Conservation (phyloP, 1,140 invertebrate genomes). For the Zaprionus gabonicus region DNA sequence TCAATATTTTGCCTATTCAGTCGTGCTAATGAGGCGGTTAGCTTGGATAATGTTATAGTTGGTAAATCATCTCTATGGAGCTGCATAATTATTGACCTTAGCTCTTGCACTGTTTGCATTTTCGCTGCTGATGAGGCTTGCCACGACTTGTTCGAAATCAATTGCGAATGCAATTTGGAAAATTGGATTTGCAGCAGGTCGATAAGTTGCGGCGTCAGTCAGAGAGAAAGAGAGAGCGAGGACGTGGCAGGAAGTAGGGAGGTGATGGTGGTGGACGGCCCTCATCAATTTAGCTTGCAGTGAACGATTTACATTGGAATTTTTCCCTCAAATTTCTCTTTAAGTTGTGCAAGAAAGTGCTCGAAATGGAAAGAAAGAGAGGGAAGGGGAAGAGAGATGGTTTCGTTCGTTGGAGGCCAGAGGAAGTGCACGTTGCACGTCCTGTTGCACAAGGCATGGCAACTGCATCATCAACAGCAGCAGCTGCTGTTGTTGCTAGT, state of each 20-base stretch:
- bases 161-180: slow-evolving; percentile 76
- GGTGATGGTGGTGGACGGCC: slow-evolving; percentile 23
- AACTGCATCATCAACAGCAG: not conserved
- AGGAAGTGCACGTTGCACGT: slow-evolving; percentile 37
- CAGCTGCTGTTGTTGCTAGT: slow-evolving; percentile 5
- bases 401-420: not conserved
- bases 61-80: not conserved
- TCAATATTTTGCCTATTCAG: slow-evolving; percentile 17
- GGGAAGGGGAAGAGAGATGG: not conserved
- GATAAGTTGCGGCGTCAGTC: slow-evolving; percentile 32
- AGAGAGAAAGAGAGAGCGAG: not conserved
- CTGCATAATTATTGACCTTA: slow-evolving; percentile 2
- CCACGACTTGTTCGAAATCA: slow-evolving; percentile 51
- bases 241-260: slow-evolving; percentile 24
- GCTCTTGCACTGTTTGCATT: not conserved
- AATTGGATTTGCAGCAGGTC: slow-evolving; percentile 59
- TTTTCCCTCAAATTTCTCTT: slow-evolving; percentile 28
- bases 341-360: slow-evolving; percentile 30
- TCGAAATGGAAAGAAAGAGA: not conserved
- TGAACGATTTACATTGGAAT: slow-evolving; percentile 72
- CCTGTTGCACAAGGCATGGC: slow-evolving; percentile 45
- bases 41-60: not conserved
- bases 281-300: slow-evolving; percentile 51
- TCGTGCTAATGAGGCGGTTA: slow-evolving; percentile 15
- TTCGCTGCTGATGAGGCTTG: not conserved